A percentile compares a stretch with the other conserved stretches of the same genome.
Conservation (phyloP, 1,140 invertebrate genomes). For the Charaxes varanes region DNA sequence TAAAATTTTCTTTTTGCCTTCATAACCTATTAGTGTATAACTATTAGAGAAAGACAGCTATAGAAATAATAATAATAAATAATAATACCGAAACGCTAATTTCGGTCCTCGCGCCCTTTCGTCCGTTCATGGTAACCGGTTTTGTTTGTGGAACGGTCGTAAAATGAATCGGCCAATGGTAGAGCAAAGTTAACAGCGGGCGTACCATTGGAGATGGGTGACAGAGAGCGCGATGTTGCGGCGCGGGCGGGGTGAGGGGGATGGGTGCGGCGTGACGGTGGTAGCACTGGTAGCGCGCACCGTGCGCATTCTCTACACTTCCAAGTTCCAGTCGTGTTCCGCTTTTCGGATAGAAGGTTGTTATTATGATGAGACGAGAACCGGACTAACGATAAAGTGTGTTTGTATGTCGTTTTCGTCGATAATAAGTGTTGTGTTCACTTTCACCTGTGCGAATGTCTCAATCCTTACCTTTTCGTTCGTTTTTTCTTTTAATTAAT, state of each 20-base stretch:
- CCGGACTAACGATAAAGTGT: constrained; percentile 71
- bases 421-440: constrained; percentile 73
- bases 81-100: constrained; percentile 60
- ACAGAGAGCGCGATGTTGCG: constrained; percentile 35
- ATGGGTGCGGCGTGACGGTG: constrained; percentile 42
- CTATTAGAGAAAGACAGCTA: constrained; percentile 43
- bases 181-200: constrained; percentile 32
- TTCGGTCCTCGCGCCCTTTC: constrained; percentile 68
- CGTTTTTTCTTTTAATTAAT: constrained; percentile 68
- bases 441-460: constrained; percentile 73
- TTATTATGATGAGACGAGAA: constrained; percentile 63
- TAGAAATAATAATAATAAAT: constrained; percentile 64
- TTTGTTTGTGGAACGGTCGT: constrained; percentile 68
- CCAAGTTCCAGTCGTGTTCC: constrained; percentile 64
- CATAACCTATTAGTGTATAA: constrained; percentile 22
- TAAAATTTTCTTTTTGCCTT: constrained; percentile 35
- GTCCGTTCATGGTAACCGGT: constrained; percentile 64
- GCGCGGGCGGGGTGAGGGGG: constrained; percentile 40
- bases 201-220: constrained; percentile 61
- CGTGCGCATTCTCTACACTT: constrained; percentile 27
- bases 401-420: constrained; percentile 73
- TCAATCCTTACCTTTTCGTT: constrained; percentile 69
- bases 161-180: constrained; percentile 54
- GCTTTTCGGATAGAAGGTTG: constrained; percentile 66
- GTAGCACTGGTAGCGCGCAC: constrained; percentile 28